Evolutionary conservation across 2,888 invertebrate species (phyloP), one percentile per base, ranked within the genome.

Genomic region (Drosophila quinaria): DNA sequence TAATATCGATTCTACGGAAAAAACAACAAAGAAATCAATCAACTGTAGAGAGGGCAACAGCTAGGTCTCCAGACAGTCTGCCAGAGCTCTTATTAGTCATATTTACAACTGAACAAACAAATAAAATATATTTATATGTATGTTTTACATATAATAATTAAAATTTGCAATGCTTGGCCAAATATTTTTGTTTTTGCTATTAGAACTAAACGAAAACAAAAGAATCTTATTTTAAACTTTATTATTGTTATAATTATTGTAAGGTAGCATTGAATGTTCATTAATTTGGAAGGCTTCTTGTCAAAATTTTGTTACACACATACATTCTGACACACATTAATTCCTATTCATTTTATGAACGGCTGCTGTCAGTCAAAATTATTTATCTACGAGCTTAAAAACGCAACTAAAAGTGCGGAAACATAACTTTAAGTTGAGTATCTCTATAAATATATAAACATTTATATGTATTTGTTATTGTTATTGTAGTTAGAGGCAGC

Each of bases 351-450:
- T 63, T 78, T 72, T 65, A 81, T 67, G 80, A 74, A 70, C 59
- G 59, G 11, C 29, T 19, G 67, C 76, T 80, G 80, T 80, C 82
- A 80, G 60, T 81, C 82, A 72, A 68, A 67, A 74, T 74, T 68
- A 79, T 78, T 78, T 80, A 73, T 81, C 59, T 73, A 61, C 35
- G 52, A 46, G 33, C 47, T 62, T 25, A 35, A 65, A 61, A 77
- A 74, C 66, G 51, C 78, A 69, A 50, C 66, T 51, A 49, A 75
- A 51, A 82, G 59, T 72, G 63, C 82, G 80, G 80, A 80, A 80
- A 82, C 73, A 79, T 82, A 80, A 82, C 64, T 82, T 80, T 58
- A 63, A 73, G 73, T 82, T 68, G 61, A 51, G 49, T 52, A 54
- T 54, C 25, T 46, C 25, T 55, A 46, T 50, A 42, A 19, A 11